phyloP scores from a whole-genome alignment of 92 coral and sea anemone genomes.

The Chrysogorgia sp. region DNA sequence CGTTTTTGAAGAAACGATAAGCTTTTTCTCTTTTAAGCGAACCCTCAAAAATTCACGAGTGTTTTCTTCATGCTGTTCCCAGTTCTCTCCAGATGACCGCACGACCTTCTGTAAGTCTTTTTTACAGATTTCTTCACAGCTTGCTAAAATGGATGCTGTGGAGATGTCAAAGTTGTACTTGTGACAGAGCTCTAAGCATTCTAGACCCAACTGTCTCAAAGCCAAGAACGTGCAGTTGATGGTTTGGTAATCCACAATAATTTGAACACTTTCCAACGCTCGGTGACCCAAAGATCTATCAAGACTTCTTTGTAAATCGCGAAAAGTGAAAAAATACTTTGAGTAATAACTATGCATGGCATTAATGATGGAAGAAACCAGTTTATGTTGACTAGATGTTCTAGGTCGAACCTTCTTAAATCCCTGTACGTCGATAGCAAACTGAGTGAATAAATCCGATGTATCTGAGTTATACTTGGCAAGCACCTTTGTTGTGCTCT shows the following conservation, averaged over 20 bases:
- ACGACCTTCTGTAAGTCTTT: slow-evolving; percentile 67
- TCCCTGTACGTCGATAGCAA: slow-evolving; percentile 94
- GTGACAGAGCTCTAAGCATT: slow-evolving; percentile 73
- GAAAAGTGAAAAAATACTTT: slow-evolving; percentile 70
- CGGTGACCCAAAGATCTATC: slow-evolving; percentile 70
- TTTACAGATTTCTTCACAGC: slow-evolving; percentile 78
- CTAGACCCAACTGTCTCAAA: slow-evolving; percentile 82
- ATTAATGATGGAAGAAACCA: slow-evolving; percentile 76
- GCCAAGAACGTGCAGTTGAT: slow-evolving; percentile 86
- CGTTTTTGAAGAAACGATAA: slow-evolving; percentile 70
- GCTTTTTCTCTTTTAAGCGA: slow-evolving; percentile 75
- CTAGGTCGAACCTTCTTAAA: slow-evolving; percentile 79
- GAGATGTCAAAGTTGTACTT: slow-evolving; percentile 65
- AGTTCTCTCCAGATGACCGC: slow-evolving; percentile 55
- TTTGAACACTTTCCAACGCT: slow-evolving; percentile 79
- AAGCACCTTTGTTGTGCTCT: slow-evolving; percentile 80
- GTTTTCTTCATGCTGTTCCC: slow-evolving; percentile 71
- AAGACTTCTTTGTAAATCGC: slow-evolving; percentile 76
- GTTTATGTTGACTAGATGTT: slow-evolving; percentile 82
- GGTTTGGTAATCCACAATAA: slow-evolving; percentile 86
- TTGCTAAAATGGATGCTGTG: slow-evolving; percentile 67
- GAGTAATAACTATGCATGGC: slow-evolving; percentile 78
- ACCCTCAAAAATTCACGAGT: slow-evolving; percentile 63
- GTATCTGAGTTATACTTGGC: slow-evolving; percentile 90
- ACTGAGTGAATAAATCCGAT: slow-evolving; percentile 95